Percentiles rank a stretch among this genome's conserved stretches.
phyloP scores from a whole-genome alignment of 2,113 vertebrate species.

The Bothrops jararaca region DNA sequence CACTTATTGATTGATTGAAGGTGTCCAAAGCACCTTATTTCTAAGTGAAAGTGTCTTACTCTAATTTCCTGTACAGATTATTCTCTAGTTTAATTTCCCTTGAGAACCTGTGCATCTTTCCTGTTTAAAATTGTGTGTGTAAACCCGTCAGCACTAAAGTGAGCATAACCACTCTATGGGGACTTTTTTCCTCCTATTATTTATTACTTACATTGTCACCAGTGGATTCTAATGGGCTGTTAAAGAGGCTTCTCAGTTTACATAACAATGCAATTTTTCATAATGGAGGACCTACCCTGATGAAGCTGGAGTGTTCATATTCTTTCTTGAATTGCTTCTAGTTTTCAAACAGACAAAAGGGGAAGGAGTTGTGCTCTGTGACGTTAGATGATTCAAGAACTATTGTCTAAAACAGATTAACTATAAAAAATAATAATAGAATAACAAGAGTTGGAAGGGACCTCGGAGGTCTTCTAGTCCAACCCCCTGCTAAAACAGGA shows the following conservation, averaged over 20 bases:
- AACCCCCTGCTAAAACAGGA: too few species aligned
- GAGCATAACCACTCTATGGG: not conserved
- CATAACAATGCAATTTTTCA: conserved; percentile 25
- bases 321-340: not conserved
- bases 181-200: conserved; percentile 4
- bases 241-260: conserved; percentile 12
- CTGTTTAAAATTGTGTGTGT: not conserved
- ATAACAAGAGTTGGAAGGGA: not conserved
- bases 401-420: not conserved
- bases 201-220: conserved; percentile 12
- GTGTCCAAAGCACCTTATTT: not conserved
- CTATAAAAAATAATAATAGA: not conserved
- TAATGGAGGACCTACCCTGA: conserved; percentile 1
- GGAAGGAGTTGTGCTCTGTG: not conserved
- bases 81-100: conserved; percentile 16
- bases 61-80: not conserved
- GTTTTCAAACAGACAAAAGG: not conserved
- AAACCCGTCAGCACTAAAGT: not conserved
- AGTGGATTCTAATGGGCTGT: conserved; percentile 20
- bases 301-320: conserved; percentile 6
- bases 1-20: not conserved
- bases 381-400: not conserved
- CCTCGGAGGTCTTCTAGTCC: not conserved
- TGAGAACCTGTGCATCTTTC: not conserved
- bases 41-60: not conserved